Conservation (phyloP, 2,888 invertebrate species). For the Synanthedon andrenaeformis region DNA sequence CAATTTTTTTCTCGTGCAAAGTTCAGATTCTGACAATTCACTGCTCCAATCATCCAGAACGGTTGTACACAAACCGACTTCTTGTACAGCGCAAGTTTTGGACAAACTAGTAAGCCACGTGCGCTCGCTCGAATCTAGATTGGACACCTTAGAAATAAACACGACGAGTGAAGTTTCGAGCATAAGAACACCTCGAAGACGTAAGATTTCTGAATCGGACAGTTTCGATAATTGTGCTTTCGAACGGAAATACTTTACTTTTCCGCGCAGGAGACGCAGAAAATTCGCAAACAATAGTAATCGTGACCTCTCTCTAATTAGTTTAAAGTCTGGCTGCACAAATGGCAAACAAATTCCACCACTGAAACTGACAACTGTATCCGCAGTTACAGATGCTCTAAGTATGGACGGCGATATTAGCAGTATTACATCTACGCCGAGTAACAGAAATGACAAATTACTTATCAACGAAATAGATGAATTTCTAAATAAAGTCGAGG, state of each 20-base stretch:
- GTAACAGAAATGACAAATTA: constrained; percentile 54
- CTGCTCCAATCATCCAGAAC: constrained; percentile 53
- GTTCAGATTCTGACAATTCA: constrained; percentile 68
- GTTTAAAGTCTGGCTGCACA: constrained; percentile 31
- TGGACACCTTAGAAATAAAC: constrained; percentile 51
- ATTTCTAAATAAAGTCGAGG: constrained; percentile 56
- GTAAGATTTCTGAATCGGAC: constrained; percentile 36
- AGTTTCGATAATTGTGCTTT: constrained; percentile 39
- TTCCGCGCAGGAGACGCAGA: constrained; percentile 48
- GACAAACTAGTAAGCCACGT: constrained; percentile 73
- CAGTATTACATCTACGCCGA: constrained; percentile 57
- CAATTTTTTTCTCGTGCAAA: constrained; percentile 75
- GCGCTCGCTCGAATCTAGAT: constrained; percentile 70
- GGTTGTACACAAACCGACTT: constrained; percentile 52
- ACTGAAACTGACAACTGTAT: constrained; percentile 19
- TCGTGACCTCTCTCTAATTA: constrained; percentile 38
- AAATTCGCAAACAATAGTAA: constrained; percentile 25
- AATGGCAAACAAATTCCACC: constrained; percentile 20
- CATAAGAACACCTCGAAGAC: constrained; percentile 21
- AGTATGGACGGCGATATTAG: constrained; percentile 64
- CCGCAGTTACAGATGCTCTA: constrained; percentile 29
- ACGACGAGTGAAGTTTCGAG: constrained; percentile 34
- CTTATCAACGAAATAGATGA: constrained; percentile 62
- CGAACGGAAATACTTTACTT: constrained; percentile 50
- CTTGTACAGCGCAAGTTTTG: constrained; percentile 59